phyloP scores from a whole-genome alignment of 2,113 vertebrate species.

The Pachycephala philippinensis region DNA sequence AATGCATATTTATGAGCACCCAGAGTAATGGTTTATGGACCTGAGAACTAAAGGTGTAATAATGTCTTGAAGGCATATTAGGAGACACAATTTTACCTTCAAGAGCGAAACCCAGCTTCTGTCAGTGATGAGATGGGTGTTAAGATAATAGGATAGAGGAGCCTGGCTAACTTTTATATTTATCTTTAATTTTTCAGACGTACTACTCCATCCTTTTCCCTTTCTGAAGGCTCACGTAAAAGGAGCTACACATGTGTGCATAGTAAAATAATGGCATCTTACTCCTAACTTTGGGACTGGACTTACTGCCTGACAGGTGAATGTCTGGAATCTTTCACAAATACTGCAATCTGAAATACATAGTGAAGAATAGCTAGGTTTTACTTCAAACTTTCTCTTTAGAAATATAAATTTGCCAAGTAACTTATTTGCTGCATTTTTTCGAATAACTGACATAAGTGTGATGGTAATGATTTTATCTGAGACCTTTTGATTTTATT shows the following conservation, averaged over 20 bases:
- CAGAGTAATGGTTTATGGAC: constrained; percentile 8
- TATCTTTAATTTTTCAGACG: background rate
- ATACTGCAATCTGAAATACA: background rate
- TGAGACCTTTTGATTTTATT: background rate
- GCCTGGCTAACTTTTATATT: background rate
- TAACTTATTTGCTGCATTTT: background rate
- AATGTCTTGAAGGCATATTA: background rate
- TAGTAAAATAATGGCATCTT: background rate
- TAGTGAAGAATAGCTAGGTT: background rate
- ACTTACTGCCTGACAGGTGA: background rate
- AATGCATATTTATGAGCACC: constrained; percentile 63
- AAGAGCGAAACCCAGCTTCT: background rate
- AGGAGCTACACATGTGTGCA: accelerated
- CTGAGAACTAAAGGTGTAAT: constrained; percentile 27
- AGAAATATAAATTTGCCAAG: background rate
- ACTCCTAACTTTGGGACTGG: background rate
- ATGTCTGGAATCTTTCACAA: background rate
- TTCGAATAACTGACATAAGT: background rate
- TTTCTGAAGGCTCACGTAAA: background rate
- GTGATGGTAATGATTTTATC: background rate
- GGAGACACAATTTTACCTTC: constrained; percentile 8
- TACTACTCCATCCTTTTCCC: background rate
- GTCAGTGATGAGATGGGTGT: background rate
- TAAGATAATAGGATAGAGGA: background rate
- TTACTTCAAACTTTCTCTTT: background rate